Evolutionary conservation across 2,888 invertebrate genomes (phyloP), one percentile per base, ranked within the genome.

Genomic region (Harmothoe impar): DNA sequence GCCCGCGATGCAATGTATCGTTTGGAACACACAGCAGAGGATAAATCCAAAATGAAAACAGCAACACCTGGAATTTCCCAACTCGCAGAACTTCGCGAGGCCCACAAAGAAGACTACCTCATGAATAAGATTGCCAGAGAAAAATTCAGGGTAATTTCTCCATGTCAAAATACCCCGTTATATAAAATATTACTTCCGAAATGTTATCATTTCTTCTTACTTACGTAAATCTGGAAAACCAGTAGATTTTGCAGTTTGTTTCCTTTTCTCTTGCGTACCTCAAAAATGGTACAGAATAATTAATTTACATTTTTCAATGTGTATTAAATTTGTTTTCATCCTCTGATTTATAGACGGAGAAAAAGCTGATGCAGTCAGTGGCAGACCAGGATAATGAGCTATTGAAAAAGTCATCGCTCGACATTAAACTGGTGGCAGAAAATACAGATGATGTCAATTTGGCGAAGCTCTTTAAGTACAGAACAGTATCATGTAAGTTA

Each of bases 1-100:
- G 98, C 98, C 94, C 98, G 98, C 94, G 99, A 99, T 97, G 98
- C 99, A 10, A 99, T 99, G 99, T 99, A 98, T 95, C 98, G 98
- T 95, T 96, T 99, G 93, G 99, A 99, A 95, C 99, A 99, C 96
- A 98, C 98, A 89, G 97, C 97, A 0, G 97, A 97, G 89, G 99
- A 93, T 84, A 92, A 93, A 86, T 91, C 93, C 89, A 94, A 94
- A 86, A 93, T 93, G 0, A 93, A 94, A 85, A 54, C 54, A 17
- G 92, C 93, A 0, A 90, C 92, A 51, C 93, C 94, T 25, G 93
- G 91, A 20, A 96, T 99, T 0, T 97, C 97, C 17, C 97, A 97
- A 93, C 96, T 99, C 3, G 97, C 98, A 93, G 97, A 97, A 35
- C 93, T 93, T 92, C 98, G 98, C 94, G 98, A 98, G 94, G 97